These are phyloP conservation scores for Ylistrum balloti DNA, from an alignment of 1,140 invertebrate species.

Conservation along the genomic window DNA sequence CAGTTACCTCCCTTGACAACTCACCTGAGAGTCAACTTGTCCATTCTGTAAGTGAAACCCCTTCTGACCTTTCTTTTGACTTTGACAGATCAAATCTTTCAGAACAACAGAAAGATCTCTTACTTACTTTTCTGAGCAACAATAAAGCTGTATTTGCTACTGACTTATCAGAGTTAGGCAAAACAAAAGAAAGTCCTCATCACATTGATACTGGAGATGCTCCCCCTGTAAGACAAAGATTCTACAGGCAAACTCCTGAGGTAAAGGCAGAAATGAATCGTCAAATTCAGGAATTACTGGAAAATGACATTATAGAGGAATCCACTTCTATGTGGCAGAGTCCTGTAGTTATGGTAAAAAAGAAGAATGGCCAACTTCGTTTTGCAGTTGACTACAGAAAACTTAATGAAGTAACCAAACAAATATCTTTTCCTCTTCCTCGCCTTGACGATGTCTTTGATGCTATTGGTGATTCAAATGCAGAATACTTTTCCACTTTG, in stretches of 20 bases:
- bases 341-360: no score
- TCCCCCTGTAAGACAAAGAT: not conserved
- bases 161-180: conserved; percentile 43
- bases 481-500: conserved; percentile 55
- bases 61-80: conserved; percentile 47
- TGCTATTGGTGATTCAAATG: conserved; percentile 49
- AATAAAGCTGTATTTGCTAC: conserved; percentile 1
- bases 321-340: no score
- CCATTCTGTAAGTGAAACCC: not conserved
- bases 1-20: not conserved
- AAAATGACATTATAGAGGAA: no score
- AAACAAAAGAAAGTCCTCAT: conserved; percentile 42
- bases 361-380: no score
- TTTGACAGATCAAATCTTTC: conserved; percentile 46
- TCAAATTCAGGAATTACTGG: conserved; percentile 55
- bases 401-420: conserved; percentile 60
- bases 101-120: conserved; percentile 43
- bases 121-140: conserved; percentile 19
- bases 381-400: conserved; percentile 66
- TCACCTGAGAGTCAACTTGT: not conserved
- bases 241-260: conserved; percentile 52
- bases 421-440: conserved; percentile 54
- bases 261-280: conserved; percentile 44
- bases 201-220: conserved; percentile 29
- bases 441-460: conserved; percentile 65